Evolutionary conservation across 2,888 invertebrate species (phyloP), one percentile per base, ranked within the genome.

Genomic region (Lepeophtheirus nordmannii): DNA sequence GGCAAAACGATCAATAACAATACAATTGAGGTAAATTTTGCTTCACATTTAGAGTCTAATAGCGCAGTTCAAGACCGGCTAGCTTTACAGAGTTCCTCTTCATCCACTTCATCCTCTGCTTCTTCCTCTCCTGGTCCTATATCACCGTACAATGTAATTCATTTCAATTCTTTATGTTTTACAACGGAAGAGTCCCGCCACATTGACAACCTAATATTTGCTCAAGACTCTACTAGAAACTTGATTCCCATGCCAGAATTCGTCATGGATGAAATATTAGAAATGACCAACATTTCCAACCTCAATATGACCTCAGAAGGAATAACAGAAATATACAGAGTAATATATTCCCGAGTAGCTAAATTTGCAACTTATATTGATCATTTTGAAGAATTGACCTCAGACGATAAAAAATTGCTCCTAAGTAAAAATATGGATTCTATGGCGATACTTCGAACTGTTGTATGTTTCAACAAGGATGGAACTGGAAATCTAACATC

Each of bases 391-490:
- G 23, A 20, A 10, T 30, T 57, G 22, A 57, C 12, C 57, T 20
- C 20, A 22, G n/a, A 20, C 12, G 57, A 57, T 30, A 57, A 57
- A 14, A 57, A 57, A 30, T 22, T 11, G 20, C 57, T 57, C 1
- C n/a, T 57, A 20, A 22, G 22, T n/a, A 57, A 57, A 57, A 57
- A 57, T 14, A 57, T 57, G 57, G 57, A 57, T n/a, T 22, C 30
- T 20, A 20, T 57, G 12, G 20, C 57, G 12, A 57, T 30, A 30
- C 20, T 57, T 30, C 57, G 23, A 30, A 22, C 30, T 20, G 57
- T 30, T 30, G 20, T 30, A 22, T 57, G 22, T 12, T n/a, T 57
- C 10, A 20, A 57, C 57, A 10, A 20, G 11, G 23, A 57, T n/a
- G 57, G 57, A 20, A 11, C 20, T 10, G 57, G 57, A 20, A 57